phyloP scores from a whole-genome alignment of 2,797 vertebrate species.

The Psittacula echo region DNA sequence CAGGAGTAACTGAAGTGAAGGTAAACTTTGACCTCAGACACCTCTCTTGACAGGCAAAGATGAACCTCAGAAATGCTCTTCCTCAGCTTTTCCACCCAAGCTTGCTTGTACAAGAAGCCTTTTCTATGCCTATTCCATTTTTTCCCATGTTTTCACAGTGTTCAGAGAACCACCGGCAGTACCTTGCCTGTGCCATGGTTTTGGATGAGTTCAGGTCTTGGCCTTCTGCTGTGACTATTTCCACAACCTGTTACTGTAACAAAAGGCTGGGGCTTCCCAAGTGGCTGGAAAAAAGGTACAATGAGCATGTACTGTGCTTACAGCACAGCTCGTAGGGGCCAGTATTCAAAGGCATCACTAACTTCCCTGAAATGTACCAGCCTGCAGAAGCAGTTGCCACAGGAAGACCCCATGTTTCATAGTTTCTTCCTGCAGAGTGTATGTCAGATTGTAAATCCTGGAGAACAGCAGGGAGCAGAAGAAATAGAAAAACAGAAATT shows the following conservation, averaged over 20 bases:
- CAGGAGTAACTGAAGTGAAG: neutral
- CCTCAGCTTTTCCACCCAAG: neutral
- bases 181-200: neutral
- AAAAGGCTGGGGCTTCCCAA: neutral
- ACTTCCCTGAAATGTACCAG: neutral
- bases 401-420: neutral
- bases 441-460: neutral
- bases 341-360: neutral
- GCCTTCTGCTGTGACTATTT: neutral
- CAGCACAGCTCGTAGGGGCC: neutral
- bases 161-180: accelerated
- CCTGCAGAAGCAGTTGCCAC: neutral
- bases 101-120: neutral
- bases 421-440: neutral
- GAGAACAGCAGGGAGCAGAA: neutral
- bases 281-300: neutral
- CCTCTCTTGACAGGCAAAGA: neutral
- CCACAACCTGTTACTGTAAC: neutral
- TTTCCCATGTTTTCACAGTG: neutral
- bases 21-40: neutral
- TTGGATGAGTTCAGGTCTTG: neutral
- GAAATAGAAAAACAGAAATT: neutral
- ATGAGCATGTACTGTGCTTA: neutral
- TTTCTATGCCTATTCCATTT: neutral
- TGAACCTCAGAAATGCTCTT: neutral